Percentiles rank a stretch among this genome's conserved stretches.
Conservation (phyloP, 92 coral and sea anemone species). For the Diadumene lineata region DNA sequence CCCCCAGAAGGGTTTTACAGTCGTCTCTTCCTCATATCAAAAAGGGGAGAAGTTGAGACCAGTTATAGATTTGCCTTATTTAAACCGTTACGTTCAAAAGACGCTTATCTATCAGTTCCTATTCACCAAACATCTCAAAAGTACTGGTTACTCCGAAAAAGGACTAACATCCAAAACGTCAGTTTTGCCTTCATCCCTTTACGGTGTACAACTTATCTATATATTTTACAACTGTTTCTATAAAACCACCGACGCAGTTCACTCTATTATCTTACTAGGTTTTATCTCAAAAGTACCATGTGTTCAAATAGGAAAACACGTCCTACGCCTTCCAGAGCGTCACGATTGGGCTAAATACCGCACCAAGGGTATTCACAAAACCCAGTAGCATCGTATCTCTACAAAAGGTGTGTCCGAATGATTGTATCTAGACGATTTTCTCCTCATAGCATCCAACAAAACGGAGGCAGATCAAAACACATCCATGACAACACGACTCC, state of each 20-base stretch:
- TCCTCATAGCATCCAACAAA: slow-evolving; percentile 21
- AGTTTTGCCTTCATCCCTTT: too few species aligned
- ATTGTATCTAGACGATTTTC: slow-evolving; percentile 29
- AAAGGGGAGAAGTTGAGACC: slow-evolving; percentile 34
- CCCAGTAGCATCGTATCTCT: slow-evolving; percentile 26
- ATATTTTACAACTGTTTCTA: too few species aligned
- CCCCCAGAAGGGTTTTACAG: slow-evolving; percentile 33
- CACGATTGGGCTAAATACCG: slow-evolving; percentile 41
- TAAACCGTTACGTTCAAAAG: slow-evolving; percentile 24
- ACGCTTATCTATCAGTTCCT: slow-evolving; percentile 33
- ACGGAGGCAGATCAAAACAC: slow-evolving; percentile 20
- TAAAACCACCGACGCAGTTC: too few species aligned
- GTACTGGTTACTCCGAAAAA: too few species aligned
- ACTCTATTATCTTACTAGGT: too few species aligned
- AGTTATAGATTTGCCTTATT: slow-evolving; percentile 33
- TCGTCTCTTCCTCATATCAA: slow-evolving; percentile 29
- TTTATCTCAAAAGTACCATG: too few species aligned
- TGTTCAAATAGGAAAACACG: too few species aligned
- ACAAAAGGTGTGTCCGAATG: slow-evolving; percentile 14
- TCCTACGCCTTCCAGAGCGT: slow-evolving; percentile 34
- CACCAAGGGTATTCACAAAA: slow-evolving; percentile 41
- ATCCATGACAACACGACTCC: slow-evolving; percentile 12
- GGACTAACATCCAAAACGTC: too few species aligned
- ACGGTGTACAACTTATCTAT: too few species aligned
- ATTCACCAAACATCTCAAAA: slow-evolving; percentile 18